Conservation (phyloP, 2,888 invertebrate species). For the Onchidella celtica region DNA sequence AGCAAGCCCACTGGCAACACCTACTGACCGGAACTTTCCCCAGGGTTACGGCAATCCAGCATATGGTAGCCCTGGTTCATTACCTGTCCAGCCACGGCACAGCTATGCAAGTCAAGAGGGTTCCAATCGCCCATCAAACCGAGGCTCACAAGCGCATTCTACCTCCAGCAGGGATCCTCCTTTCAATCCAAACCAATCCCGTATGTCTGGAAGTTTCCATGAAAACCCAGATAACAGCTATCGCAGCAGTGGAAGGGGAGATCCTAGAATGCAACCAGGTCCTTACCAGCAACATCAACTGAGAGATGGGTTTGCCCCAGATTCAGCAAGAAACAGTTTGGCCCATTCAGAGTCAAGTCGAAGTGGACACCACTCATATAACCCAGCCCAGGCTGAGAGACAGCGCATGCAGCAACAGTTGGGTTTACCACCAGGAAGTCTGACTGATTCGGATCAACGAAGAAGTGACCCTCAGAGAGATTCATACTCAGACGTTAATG, state of each 20-base stretch:
- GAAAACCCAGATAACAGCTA: neutral
- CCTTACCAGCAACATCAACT: conserved; percentile 8
- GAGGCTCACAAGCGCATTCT: neutral
- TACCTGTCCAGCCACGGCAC: neutral
- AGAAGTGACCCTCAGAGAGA: conserved; percentile 9
- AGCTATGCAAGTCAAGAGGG: neutral
- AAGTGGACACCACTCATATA: neutral
- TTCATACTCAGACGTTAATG: conserved; percentile 33
- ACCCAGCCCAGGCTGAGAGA: conserved; percentile 8
- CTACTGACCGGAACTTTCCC: neutral
- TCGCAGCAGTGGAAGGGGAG: neutral
- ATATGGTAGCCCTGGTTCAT: neutral
- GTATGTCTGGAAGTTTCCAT: neutral
- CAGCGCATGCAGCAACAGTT: conserved; percentile 14
- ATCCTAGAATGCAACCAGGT: conserved; percentile 9
- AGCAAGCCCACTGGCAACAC: conserved; percentile 24
- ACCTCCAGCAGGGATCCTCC: neutral
- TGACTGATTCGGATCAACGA: neutral
- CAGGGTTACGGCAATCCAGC: conserved; percentile 13
- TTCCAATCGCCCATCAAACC: neutral
- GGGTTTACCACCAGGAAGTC: neutral
- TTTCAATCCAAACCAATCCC: conserved; percentile 20
- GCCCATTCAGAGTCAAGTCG: conserved; percentile 41
- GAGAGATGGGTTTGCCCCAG: conserved; percentile 43
- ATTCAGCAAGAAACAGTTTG: conserved; percentile 39